phyloP scores from a whole-genome alignment of 2,888 invertebrate genomes.

The Heliconius ethilla region DNA sequence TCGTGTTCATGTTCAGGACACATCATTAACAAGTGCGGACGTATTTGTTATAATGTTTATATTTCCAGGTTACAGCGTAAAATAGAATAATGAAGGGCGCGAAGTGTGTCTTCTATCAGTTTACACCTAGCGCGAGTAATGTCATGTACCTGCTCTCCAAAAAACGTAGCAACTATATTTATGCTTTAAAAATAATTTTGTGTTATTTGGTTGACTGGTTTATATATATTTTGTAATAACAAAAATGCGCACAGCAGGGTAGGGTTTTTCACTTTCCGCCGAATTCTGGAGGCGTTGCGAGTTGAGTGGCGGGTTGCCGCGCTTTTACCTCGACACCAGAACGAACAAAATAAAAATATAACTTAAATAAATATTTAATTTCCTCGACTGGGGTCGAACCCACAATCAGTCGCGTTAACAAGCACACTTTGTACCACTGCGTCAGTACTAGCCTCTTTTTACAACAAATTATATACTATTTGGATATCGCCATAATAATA shows the following conservation, averaged over 20 bases:
- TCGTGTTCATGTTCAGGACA: slow-evolving; percentile 41
- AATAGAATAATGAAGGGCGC: slow-evolving; percentile 71
- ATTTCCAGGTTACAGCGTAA: slow-evolving; percentile 56
- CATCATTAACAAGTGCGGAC: slow-evolving; percentile 44
- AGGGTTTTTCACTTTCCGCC: no score
- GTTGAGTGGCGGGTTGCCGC: no score
- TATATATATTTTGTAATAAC: neutral
- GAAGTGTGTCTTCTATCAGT: slow-evolving; percentile 66
- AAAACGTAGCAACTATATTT: slow-evolving; percentile 51
- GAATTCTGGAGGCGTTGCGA: no score
- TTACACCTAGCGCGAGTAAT: slow-evolving; percentile 76
- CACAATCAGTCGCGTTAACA: no score
- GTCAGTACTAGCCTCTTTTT: no score
- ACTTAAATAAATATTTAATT: no score
- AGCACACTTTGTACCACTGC: no score
- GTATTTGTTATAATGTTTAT: slow-evolving; percentile 60
- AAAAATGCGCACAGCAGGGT: neutral
- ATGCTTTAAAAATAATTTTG: neutral
- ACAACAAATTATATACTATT: neutral
- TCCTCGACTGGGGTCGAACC: no score
- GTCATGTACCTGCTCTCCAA: slow-evolving; percentile 64
- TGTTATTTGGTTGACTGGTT: neutral
- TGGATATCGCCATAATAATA: neutral
- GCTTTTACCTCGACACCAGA: no score
- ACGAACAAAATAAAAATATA: no score